phyloP scores from a whole-genome alignment of 2,113 vertebrate genomes.

The Callopanchax toddi region DNA sequence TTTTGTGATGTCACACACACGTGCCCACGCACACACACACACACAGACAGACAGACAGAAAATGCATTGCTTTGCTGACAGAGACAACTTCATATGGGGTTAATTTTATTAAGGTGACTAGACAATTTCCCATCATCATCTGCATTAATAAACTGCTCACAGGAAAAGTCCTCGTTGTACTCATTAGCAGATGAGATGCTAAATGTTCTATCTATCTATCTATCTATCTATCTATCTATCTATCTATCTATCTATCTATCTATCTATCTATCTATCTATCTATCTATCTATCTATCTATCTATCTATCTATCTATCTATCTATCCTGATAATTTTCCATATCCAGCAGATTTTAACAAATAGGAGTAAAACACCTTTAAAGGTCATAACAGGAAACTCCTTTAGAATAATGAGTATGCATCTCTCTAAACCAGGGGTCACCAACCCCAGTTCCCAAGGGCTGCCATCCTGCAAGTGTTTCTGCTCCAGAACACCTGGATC shows the following conservation, averaged over 20 bases:
- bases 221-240: background rate
- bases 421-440: too few species aligned
- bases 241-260: slow-evolving; percentile 7
- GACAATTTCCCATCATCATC: slow-evolving; percentile 54
- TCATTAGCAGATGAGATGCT: slow-evolving; percentile 8
- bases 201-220: background rate
- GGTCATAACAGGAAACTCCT: too few species aligned
- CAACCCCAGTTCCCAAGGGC: too few species aligned
- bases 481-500: too few species aligned
- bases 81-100: slow-evolving; percentile 27
- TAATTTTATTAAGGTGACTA: slow-evolving; percentile 46
- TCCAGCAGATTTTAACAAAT: too few species aligned
- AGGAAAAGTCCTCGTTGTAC: slow-evolving; percentile 27
- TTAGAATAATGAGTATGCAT: too few species aligned
- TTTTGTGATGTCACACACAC: background rate
- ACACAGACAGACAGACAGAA: slow-evolving; percentile 4
- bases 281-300: slow-evolving; percentile 3
- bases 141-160: slow-evolving; percentile 41
- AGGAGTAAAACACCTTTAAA: too few species aligned
- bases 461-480: too few species aligned
- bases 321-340: too few species aligned
- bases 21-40: slow-evolving; percentile 6
- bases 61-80: slow-evolving; percentile 16
- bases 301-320: background rate
- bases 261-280: slow-evolving; percentile 1